Evolutionary conservation across 1,140 invertebrate species (phyloP).

Genomic region (Nasonia longicornis): DNA sequence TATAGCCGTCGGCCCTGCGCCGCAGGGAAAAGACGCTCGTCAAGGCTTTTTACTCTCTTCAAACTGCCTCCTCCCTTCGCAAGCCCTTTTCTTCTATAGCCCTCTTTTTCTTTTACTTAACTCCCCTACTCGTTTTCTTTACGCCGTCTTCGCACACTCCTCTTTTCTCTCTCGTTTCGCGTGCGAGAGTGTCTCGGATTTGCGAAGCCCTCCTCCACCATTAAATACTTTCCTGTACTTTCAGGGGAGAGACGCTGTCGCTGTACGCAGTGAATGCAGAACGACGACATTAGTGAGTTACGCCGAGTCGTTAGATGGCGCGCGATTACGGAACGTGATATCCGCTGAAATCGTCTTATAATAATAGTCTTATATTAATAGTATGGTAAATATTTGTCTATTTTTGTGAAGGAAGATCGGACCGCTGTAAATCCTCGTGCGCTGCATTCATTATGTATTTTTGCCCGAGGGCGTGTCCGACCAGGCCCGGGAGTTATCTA

Average conservation of each 20-base stretch:
- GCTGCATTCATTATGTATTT: background rate
- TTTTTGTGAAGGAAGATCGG: no score
- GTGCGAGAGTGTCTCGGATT: constrained; percentile 18
- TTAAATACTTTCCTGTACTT: constrained; percentile 37
- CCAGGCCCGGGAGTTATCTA: background rate
- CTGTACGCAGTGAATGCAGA: background rate
- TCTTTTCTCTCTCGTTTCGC: constrained; percentile 14
- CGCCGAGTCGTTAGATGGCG: no score
- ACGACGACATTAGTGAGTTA: background rate
- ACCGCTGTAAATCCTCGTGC: no score
- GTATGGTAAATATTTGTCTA: no score
- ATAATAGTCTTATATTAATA: no score
- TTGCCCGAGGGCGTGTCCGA: background rate
- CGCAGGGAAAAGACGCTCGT: constrained; percentile 42
- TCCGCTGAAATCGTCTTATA: background rate
- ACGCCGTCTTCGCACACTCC: background rate
- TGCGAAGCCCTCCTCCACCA: constrained; percentile 5
- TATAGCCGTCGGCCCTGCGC: constrained; percentile 43
- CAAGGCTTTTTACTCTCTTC: constrained; percentile 29
- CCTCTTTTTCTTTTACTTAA: constrained; percentile 28
- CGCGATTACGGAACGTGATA: background rate
- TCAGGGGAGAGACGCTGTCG: constrained; percentile 4
- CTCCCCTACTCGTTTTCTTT: constrained; percentile 7
- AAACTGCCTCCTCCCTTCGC: constrained; percentile 1
- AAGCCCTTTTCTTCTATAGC: constrained; percentile 5